phyloP scores from a whole-genome alignment of 2,113 vertebrate genomes.

The Hemiscyllium ocellatum region DNA sequence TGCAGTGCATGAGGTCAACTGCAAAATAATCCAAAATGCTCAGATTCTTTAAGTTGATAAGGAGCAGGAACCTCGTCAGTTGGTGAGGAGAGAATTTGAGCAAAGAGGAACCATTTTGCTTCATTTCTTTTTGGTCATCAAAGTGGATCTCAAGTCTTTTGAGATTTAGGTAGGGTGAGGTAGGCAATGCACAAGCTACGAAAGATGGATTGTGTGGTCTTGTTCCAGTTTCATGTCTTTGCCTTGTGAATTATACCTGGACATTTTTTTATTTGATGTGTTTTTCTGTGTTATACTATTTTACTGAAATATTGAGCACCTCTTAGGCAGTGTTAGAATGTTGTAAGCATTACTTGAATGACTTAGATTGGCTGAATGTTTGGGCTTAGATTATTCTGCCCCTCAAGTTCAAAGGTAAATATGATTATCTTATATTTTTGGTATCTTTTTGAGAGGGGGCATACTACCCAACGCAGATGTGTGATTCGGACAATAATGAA shows the following conservation, averaged over 20 bases:
- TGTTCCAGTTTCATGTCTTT: not conserved
- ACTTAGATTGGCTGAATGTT: not conserved
- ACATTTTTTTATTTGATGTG: not conserved
- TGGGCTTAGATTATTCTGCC: not conserved
- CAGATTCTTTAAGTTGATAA: not conserved
- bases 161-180: not conserved
- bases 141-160: not conserved
- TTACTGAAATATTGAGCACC: not conserved
- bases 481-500: not conserved
- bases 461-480: not conserved
- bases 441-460: not conserved
- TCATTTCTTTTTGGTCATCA: not conserved
- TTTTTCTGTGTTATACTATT: not conserved
- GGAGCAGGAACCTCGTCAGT: not conserved
- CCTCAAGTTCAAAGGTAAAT: not conserved
- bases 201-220: not conserved
- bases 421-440: not conserved
- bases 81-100: not conserved
- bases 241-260: not conserved
- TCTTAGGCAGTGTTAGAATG: not conserved
- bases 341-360: not conserved
- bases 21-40: not conserved
- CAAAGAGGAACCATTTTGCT: not conserved
- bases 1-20: not conserved
- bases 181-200: not conserved